Conservation (phyloP, 1,140 invertebrate genomes). For the Apis cerana region DNA sequence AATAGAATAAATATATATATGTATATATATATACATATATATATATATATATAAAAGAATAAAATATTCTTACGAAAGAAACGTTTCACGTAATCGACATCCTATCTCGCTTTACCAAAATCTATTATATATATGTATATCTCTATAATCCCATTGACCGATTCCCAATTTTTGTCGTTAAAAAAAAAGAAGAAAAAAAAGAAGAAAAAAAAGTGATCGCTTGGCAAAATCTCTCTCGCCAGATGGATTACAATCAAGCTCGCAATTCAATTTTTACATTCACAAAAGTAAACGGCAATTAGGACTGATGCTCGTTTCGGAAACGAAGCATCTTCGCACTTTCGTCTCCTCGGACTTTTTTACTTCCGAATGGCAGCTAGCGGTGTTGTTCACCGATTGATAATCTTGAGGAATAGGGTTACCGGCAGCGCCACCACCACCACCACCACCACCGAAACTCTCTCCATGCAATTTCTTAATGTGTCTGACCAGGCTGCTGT, state of each 20-base stretch:
- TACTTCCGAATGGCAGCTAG: neutral
- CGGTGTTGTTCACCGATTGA: neutral
- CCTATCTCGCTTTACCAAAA: neutral
- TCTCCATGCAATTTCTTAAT: conserved; percentile 52
- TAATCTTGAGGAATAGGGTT: neutral
- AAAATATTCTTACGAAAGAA: neutral
- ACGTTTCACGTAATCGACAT: neutral
- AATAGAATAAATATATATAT: neutral
- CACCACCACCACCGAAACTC: conserved; percentile 5
- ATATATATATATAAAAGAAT: no score
- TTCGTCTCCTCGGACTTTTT: neutral
- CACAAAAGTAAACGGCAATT: neutral
- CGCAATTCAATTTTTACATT: neutral
- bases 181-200: neutral
- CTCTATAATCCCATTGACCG: no score
- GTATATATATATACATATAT: no score
- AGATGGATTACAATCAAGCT: neutral
- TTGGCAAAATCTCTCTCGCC: neutral
- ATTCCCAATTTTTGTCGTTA: no score
- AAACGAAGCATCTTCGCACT: neutral
- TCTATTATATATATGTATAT: no score
- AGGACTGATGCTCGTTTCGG: neutral
- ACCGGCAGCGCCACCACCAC: no score
- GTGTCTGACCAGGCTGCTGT: conserved; percentile 55
- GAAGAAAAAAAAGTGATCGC: neutral